Evolutionary conservation across 2,888 invertebrate genomes (phyloP).

Genomic region (Amphipoea oculea): DNA sequence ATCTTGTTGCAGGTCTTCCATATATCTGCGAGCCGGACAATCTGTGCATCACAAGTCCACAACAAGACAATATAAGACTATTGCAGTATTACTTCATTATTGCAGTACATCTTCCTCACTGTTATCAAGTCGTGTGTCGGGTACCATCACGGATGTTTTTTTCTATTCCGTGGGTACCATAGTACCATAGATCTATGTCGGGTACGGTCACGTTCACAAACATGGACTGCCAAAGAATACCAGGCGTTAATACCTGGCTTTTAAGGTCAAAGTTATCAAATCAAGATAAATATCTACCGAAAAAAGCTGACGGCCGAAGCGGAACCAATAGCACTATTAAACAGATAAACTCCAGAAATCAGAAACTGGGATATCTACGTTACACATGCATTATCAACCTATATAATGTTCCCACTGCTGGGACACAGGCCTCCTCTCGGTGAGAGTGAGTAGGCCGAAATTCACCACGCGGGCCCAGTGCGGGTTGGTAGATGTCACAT

Average conservation of each 20-base stretch:
- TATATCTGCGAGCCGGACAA: slow-evolving; percentile 91
- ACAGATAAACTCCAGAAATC: not conserved
- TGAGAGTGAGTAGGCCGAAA: not conserved
- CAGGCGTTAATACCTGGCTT: not conserved
- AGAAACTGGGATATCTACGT: not conserved
- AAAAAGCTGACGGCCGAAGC: too few species aligned
- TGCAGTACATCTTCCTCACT: not conserved
- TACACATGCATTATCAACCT: not conserved
- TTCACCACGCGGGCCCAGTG: not conserved
- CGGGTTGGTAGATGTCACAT: not conserved
- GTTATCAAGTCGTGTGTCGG: not conserved
- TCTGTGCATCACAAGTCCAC: slow-evolving; percentile 71
- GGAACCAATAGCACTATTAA: not conserved
- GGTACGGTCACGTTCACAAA: not conserved
- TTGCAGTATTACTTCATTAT: not conserved
- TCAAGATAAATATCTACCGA: not conserved
- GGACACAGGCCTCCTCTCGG: not conserved
- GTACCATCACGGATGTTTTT: too few species aligned
- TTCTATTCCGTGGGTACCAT: too few species aligned
- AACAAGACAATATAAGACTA: not conserved
- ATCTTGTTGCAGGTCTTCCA: slow-evolving; percentile 96
- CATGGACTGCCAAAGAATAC: not conserved
- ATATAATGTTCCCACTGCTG: not conserved
- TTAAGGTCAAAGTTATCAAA: not conserved
- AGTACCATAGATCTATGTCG: too few species aligned